These are phyloP conservation scores for Anoncus sp. DNA, from an alignment of 2,888 invertebrate genomes.

Conservation along the genomic window DNA sequence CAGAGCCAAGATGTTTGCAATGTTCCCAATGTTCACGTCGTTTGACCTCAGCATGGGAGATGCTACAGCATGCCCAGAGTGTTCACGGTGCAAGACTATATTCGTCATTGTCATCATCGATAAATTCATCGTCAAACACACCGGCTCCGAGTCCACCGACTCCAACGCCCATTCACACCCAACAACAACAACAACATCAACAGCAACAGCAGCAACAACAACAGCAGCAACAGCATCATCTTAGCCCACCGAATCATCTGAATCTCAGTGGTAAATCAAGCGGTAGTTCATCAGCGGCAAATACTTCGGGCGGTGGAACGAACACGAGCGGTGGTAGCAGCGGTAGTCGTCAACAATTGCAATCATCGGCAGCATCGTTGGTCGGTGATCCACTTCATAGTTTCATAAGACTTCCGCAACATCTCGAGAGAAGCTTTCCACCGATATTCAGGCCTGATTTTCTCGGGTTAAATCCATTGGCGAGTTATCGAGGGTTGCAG, in stretches of 20 bases:
- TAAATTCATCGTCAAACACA: conserved; percentile 81
- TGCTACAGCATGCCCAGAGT: conserved; percentile 97
- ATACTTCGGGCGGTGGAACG: conserved; percentile 81
- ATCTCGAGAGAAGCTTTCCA: conserved; percentile 79
- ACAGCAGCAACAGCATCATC: conserved; percentile 84
- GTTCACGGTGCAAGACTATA: conserved; percentile 98
- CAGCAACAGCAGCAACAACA: conserved; percentile 85
- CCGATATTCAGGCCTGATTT: conserved; percentile 82
- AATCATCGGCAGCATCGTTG: conserved; percentile 79
- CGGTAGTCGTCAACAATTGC: conserved; percentile 76
- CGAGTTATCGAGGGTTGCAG: conserved; percentile 80
- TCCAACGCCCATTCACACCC: conserved; percentile 81
- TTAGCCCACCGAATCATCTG: conserved; percentile 81
- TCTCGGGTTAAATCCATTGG: conserved; percentile 78
- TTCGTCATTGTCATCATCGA: conserved; percentile 85
- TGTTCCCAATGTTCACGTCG: conserved; percentile 97
- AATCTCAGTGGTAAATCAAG: conserved; percentile 82
- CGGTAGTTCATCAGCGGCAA: conserved; percentile 82
- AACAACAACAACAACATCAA: conserved; percentile 87
- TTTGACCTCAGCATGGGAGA: conserved; percentile 96
- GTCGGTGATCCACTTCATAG: conserved; percentile 81
- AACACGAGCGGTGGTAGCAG: conserved; percentile 77
- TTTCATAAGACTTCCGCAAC: conserved; percentile 80
- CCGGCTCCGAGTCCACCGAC: conserved; percentile 83
- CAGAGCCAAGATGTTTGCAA: conserved; percentile 97